Evolutionary conservation across 2,797 vertebrate genomes (phyloP), one percentile per base, ranked within the genome.

Genomic region (Heterohyrax brucei): DNA sequence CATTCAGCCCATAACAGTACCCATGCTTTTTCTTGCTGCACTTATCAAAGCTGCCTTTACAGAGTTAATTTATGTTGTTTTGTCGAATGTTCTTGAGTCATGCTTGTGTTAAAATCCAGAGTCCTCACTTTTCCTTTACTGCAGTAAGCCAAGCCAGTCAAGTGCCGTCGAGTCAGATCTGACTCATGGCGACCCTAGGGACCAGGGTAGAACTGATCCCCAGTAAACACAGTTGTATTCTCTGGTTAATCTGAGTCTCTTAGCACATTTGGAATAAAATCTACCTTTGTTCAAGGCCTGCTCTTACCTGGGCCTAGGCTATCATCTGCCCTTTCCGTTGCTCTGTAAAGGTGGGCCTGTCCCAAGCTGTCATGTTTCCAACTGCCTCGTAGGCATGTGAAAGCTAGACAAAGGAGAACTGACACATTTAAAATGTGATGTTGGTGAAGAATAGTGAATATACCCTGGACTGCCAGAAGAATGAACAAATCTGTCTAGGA

Each of bases 161-260:
- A 39, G 39, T 39, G 39, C 39, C 39, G 39, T 39, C 39, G 39
- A 39, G 39, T 39, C 39, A 39, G 39, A 39, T 39, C 39, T 39
- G 39, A 39, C 39, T 39, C 39, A 39, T 39, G 39, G 39, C 3
- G 39, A 39, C 39, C 39, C 39, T 39, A 39, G 39, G 39, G 39
- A 39, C 39, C 39, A 39, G 39, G 39, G 39, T 39, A 39, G 39
- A 39, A 39, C 39, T 39, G 39, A 39, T 3, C 39, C 2, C 39
- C 39, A 39, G 39, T 2, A 7, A 26, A 21, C 13, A 18, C 13
- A 1, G 4, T 2, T 7, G 2, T 26, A 3, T 14, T 10, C 0
- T n/a, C 24, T 50, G 85, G 14, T 68, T 70, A 5, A 72, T 59
- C 9, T 22, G 24, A 19, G 46, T 50, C 46, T 87, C 44, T 82